phyloP scores from a whole-genome alignment of 23 tunicate species.

The Diplosoma virens region DNA sequence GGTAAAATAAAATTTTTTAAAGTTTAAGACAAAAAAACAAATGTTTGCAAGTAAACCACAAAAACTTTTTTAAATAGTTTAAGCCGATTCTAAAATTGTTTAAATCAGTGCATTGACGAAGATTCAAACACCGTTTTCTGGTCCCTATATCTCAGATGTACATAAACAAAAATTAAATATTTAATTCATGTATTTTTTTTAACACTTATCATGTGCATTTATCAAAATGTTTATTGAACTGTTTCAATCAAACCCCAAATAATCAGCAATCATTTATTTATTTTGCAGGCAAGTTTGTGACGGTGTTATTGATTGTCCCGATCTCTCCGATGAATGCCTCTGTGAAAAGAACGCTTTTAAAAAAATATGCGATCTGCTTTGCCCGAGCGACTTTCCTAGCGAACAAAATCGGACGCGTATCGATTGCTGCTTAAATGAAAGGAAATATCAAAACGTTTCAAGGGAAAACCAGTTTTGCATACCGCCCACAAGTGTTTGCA shows the following conservation, averaged over 20 bases:
- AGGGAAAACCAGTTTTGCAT: neutral
- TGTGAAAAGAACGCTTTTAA: constrained; percentile 42
- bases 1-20: too few species aligned
- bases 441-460: too few species aligned
- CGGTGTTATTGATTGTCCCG: constrained; percentile 81
- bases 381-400: neutral
- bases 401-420: neutral
- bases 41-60: too few species aligned
- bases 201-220: neutral
- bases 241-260: neutral
- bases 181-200: too few species aligned
- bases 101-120: too few species aligned
- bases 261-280: neutral
- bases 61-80: too few species aligned
- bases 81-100: too few species aligned
- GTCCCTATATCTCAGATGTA: too few species aligned
- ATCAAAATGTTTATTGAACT: neutral
- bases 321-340: constrained; percentile 81
- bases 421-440: too few species aligned
- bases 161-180: too few species aligned
- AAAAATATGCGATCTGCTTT: neutral
- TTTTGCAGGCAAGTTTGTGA: constrained; percentile 74
- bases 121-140: too few species aligned
- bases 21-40: too few species aligned
- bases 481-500: neutral